phyloP scores from a whole-genome alignment of 2,888 invertebrate species.

The Dynastes maya region DNA sequence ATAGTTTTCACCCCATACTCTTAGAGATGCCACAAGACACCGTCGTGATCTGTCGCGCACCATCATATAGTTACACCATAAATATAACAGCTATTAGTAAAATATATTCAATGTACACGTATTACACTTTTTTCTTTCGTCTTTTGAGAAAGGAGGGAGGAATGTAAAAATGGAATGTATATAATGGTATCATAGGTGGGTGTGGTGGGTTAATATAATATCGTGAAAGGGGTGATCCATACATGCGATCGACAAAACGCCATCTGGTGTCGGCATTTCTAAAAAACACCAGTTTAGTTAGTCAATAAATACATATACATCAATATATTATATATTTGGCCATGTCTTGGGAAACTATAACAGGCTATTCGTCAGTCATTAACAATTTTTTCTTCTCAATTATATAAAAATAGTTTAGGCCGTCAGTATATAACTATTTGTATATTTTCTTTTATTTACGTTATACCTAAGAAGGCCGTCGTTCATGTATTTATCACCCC shows the following conservation, averaged over 20 bases:
- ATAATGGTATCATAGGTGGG: conserved; percentile 27
- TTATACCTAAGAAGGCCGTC: conserved; percentile 53
- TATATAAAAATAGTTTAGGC: conserved; percentile 69
- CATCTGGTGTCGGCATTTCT: conserved; percentile 48
- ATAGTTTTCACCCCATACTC: conserved; percentile 62
- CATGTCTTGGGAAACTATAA: conserved; percentile 63
- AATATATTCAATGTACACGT: conserved; percentile 68
- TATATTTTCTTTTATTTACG: conserved; percentile 45
- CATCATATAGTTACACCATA: conserved; percentile 52
- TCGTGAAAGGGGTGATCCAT: conserved; percentile 51
- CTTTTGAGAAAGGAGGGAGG: conserved; percentile 27
- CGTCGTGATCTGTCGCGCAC: conserved; percentile 53
- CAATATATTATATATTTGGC: conserved; percentile 47
- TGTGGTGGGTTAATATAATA: conserved; percentile 38
- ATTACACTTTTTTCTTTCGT: conserved; percentile 47
- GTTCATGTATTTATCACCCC: conserved; percentile 57
- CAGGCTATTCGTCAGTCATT: conserved; percentile 65
- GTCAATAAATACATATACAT: conserved; percentile 28
- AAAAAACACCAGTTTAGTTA: conserved; percentile 46
- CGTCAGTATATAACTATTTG: conserved; percentile 63
- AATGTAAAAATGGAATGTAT: conserved; percentile 38
- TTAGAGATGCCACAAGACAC: conserved; percentile 64
- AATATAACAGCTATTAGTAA: conserved; percentile 64
- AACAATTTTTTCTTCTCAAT: conserved; percentile 60
- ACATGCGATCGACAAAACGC: conserved; percentile 53